Conservation (phyloP, 1,140 invertebrate genomes). For the Leucophenga varia region DNA sequence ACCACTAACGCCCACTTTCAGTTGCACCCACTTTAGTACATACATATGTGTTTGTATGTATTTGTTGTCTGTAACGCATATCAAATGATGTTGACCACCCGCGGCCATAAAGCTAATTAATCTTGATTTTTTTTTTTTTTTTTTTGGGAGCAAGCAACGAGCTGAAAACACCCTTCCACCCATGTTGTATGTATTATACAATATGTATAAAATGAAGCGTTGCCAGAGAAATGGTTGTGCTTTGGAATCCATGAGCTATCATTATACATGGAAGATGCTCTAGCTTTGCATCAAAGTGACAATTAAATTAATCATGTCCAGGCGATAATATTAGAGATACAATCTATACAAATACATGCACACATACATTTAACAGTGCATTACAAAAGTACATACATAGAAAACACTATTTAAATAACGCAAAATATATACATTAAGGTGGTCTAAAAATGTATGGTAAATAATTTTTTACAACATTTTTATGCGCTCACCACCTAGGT, state of each 20-base stretch:
- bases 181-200: too few species aligned
- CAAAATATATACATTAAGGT: constrained; percentile 1
- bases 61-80: too few species aligned
- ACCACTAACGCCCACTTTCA: not conserved
- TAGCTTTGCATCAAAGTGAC: constrained; percentile 44
- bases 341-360: constrained; percentile 8
- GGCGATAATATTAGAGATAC: constrained; percentile 50
- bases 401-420: not conserved
- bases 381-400: not conserved
- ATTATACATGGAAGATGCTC: not conserved
- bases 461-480: too few species aligned
- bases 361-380: not conserved
- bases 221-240: not conserved
- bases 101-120: constrained; percentile 47
- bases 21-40: too few species aligned
- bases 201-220: not conserved
- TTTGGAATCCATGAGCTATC: not conserved
- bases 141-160: too few species aligned
- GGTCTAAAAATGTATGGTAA: constrained; percentile 40
- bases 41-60: too few species aligned
- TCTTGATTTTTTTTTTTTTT: constrained; percentile 54
- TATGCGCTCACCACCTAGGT: too few species aligned
- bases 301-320: constrained; percentile 53
- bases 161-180: too few species aligned
- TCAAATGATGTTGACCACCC: constrained; percentile 49